Base-by-base conservation (phyloP, 2,888 invertebrate genomes). In the Agapostemon virescens region DNA sequence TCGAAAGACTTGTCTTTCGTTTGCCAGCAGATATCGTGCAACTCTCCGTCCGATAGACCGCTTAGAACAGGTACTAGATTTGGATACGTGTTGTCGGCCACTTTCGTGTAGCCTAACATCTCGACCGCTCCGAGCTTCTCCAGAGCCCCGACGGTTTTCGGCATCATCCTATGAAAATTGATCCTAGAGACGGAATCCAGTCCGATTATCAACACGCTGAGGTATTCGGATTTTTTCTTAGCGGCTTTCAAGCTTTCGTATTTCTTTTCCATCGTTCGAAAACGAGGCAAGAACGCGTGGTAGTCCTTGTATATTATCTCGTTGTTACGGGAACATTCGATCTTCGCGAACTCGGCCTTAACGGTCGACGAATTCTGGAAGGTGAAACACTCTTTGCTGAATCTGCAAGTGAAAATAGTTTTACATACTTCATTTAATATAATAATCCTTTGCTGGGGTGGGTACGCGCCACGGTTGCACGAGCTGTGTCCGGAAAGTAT, bases 1-100 rank as follows among this genome's bases (percentile, higher is more conserved):
- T 98, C 98, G 90, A 96, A 97, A 30, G 94, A 94, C 0, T 94
- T 93, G 64, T 93, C 92, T 0, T 93, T 90, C 20, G 93, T 93
- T 0, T 94, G 94, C 94, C 96, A 95, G 89, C 97, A 97, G 87
- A 96, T 96, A 0, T 93, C 94, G 75, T 93, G 93, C 66, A 97
- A 91, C 88, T 97, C 96, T 0, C 93, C 93, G 40, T 95, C 95
- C 61, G 94, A 94, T 63, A 95, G 91, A 0, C 98, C 98, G 3
- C 95, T 95, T 17, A 98, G 93, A 82, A 97, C 94, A 0, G 98
- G 97, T 11, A 97, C 95, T 78, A 98, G 92, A 92, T 98, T 98
- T 0, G 98, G 98, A 91, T 97, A 98, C 0, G 98, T 98, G 92
- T 98, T 98, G 92, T 98, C 98, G 4, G 96, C 98, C 13, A 98